These are phyloP conservation scores for Desmodus rotundus DNA, from an alignment of 2,113 vertebrate species.

Conservation along the genomic window DNA sequence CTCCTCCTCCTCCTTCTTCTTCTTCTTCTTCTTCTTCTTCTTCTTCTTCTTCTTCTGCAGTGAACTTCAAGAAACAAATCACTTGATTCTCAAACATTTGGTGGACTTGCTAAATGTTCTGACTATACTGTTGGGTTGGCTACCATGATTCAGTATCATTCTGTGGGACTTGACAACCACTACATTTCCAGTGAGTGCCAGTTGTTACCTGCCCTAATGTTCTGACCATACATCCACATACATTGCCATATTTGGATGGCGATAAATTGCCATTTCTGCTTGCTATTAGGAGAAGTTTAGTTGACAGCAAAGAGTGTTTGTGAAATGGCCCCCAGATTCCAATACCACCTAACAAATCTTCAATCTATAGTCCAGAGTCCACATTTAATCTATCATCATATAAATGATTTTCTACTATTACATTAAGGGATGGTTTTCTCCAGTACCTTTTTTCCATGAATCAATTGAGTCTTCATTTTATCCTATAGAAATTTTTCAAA, in stretches of 20 bases:
- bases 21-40: too few species aligned
- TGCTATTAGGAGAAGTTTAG: not conserved
- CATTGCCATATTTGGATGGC: not conserved
- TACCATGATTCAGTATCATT: too few species aligned
- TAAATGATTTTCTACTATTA: not conserved
- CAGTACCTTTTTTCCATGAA: not conserved
- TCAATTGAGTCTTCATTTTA: not conserved
- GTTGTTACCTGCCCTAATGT: too few species aligned
- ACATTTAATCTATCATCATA: not conserved
- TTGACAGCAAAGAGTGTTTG: not conserved
- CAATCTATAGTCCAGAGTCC: not conserved
- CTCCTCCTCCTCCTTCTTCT: too few species aligned
- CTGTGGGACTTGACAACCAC: too few species aligned
- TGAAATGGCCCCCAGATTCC: not conserved
- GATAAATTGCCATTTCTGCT: not conserved
- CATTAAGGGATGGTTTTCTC: not conserved
- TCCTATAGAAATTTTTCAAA: not conserved
- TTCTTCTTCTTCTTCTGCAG: too few species aligned
- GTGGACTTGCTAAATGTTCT: too few species aligned
- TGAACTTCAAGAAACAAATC: too few species aligned
- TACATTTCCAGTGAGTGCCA: too few species aligned
- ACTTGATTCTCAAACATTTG: too few species aligned
- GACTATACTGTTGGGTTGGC: too few species aligned
- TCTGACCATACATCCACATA: too few species aligned
- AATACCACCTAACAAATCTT: not conserved